These are phyloP conservation scores for Plagodis pulveraria DNA, from an alignment of 2,888 invertebrate species.

Conservation along the genomic window DNA sequence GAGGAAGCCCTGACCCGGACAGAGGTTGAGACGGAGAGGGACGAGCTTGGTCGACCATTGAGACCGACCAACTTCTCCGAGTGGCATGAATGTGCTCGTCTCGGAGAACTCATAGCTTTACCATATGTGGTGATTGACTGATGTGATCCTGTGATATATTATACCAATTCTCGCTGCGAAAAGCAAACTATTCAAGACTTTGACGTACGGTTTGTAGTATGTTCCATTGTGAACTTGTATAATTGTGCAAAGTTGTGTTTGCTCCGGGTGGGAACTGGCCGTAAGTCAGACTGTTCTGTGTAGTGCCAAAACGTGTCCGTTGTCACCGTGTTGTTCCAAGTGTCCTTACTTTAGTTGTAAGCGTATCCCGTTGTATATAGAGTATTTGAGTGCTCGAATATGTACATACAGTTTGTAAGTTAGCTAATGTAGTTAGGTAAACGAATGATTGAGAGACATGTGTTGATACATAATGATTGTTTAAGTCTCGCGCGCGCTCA, in stretches of 20 bases:
- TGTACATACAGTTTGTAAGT: constrained; percentile 57
- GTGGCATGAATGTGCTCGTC: constrained; percentile 95
- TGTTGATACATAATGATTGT: constrained; percentile 8
- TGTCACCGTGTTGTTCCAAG: constrained; percentile 62
- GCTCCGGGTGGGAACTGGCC: constrained; percentile 11
- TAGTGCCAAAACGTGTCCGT: constrained; percentile 50
- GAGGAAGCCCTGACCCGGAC: constrained; percentile 31
- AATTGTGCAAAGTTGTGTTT: constrained; percentile 1
- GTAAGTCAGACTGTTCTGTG: constrained; percentile 36
- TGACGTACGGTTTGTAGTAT: constrained; percentile 5
- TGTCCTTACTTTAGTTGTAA: constrained; percentile 78
- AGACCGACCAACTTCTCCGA: constrained; percentile 88
- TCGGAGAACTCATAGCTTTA: constrained; percentile 95
- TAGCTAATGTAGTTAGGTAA: constrained; percentile 54
- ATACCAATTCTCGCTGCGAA: constrained; percentile 21
- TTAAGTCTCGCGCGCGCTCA: constrained; percentile 17
- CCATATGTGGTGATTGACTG: constrained; percentile 98
- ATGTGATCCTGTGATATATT: constrained; percentile 52
- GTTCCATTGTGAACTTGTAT: background rate
- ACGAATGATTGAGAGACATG: constrained; percentile 31
- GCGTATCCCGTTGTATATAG: constrained; percentile 54
- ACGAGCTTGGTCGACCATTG: constrained; percentile 59
- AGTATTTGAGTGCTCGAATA: constrained; percentile 58
- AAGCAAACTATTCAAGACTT: constrained; percentile 5
- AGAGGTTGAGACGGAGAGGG: constrained; percentile 38